Evolutionary conservation across 2,888 invertebrate species (phyloP).

Genomic region (Agelastica alni): DNA sequence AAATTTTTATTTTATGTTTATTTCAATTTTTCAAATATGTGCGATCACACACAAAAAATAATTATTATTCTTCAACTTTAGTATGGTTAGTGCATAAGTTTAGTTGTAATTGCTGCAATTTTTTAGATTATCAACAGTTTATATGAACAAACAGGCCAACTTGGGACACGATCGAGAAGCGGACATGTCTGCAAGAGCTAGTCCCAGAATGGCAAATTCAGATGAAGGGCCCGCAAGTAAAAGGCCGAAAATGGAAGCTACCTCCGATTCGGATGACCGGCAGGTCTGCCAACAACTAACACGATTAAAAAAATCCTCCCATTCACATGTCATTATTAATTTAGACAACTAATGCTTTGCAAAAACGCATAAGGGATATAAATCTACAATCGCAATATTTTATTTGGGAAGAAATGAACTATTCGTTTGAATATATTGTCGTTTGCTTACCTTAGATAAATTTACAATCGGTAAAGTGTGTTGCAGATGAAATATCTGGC

Average conservation of each 20-base stretch:
- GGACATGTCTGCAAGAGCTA: slow-evolving; percentile 41
- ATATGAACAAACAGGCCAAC: slow-evolving; percentile 45
- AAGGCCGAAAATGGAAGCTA: slow-evolving; percentile 49
- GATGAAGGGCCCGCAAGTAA: slow-evolving; percentile 45
- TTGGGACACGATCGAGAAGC: slow-evolving; percentile 45
- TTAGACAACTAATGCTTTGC: slow-evolving; percentile 46
- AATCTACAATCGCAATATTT: too few relatives aligned
- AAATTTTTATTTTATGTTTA: too few relatives aligned
- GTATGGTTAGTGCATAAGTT: too few relatives aligned
- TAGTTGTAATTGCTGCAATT: too few relatives aligned
- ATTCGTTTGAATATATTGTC: too few relatives aligned
- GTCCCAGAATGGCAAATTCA: slow-evolving; percentile 40
- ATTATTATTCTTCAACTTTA: too few relatives aligned
- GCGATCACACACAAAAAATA: too few relatives aligned
- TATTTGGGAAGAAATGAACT: too few relatives aligned
- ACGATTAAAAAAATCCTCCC: slow-evolving; percentile 40
- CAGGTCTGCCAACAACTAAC: slow-evolving; percentile 54
- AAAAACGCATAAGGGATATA: slow-evolving; percentile 2
- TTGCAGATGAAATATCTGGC: too few relatives aligned
- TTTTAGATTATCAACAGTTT: slow-evolving; percentile 50
- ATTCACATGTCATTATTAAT: slow-evolving; percentile 46
- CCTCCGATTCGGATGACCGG: slow-evolving; percentile 51
- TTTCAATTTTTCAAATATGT: too few relatives aligned
- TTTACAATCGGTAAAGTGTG: too few relatives aligned
- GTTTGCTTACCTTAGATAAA: too few relatives aligned